Base-by-base conservation (phyloP, 2,797 vertebrate genomes). In the Channa striata region DNA sequence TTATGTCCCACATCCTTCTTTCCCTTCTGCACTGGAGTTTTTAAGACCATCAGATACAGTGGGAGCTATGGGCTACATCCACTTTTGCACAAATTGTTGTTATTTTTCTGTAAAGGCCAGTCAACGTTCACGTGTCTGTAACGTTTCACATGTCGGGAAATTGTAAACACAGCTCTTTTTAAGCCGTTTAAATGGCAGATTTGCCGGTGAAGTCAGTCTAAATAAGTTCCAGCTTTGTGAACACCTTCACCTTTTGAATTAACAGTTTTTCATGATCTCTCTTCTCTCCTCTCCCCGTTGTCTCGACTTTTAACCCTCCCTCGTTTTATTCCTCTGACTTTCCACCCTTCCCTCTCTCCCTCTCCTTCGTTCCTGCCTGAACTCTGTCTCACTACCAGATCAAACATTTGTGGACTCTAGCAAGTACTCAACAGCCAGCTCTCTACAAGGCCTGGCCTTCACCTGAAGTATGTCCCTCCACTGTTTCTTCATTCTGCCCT, bases 381-480 rank as follows among this genome's bases (percentile, higher is more conserved):
- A 43, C 16, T 51, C 86, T 87, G 78, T 86, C 91, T 91, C 74
- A 92, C 90, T 91, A 92, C 95, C 93, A 96, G 96, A 97, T 94
- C 95, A 95, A 93, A 96, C 96, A 95, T 97, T 96, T 96, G 95
- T 96, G 94, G 96, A 97, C 95, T 94, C 96, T 96, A 96, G 95
- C 96, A 97, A 97, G 95, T 97, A 97, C 94, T 95, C 95, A 92
- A 94, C 94, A 94, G 93, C 95, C 95, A 95, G 95, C 94, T 96
- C 95, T 91, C 95, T 97, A 93, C 96, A 95, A 88, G 96, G 96
- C 93, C 95, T 98, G 95, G 95, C 96, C 93, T 97, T 98, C 95
- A 96, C 96, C 95, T 97, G 95, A 98, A 96, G 96, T 96, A 97
- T 89, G 96, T 97, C 90, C 93, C 81, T 82, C 74, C 19, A 44